phyloP scores from a whole-genome alignment of 2,888 invertebrate species.

The Spisula solida region DNA sequence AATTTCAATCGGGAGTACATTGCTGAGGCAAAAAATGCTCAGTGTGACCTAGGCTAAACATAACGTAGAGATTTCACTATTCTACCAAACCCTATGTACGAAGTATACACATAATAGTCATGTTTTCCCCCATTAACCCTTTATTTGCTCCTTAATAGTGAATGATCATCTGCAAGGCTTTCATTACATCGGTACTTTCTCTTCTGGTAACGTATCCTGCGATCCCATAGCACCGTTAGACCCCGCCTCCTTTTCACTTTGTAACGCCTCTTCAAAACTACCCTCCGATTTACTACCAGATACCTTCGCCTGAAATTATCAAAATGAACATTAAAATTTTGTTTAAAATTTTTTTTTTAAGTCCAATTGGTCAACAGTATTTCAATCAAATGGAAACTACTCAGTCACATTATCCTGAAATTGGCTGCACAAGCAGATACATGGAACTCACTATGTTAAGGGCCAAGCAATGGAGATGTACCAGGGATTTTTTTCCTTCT shows the following conservation, averaged over 20 bases:
- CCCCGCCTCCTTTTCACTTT: constrained; percentile 59
- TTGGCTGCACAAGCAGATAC: too few relatives aligned
- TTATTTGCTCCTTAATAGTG: not conserved
- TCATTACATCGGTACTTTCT: constrained; percentile 64
- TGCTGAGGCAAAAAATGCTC: too few relatives aligned
- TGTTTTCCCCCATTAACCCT: not conserved
- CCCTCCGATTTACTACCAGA: constrained; percentile 84
- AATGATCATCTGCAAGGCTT: not conserved
- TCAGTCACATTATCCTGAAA: too few relatives aligned
- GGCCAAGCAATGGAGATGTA: too few relatives aligned
- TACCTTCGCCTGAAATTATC: constrained; percentile 82
- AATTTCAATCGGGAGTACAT: too few relatives aligned
- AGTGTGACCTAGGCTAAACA: not conserved
- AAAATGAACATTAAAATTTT: not conserved
- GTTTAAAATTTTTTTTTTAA: too few relatives aligned
- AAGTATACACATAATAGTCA: not conserved
- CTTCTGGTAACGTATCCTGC: constrained; percentile 75
- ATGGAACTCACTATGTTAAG: too few relatives aligned
- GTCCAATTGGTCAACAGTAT: too few relatives aligned
- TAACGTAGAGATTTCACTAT: not conserved
- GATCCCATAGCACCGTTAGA: constrained; percentile 58
- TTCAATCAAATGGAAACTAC: too few relatives aligned
- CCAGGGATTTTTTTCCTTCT: too few relatives aligned
- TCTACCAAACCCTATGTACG: not conserved
- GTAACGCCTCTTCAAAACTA: constrained; percentile 80